Percentiles rank a stretch among this genome's conserved stretches.
These are phyloP conservation scores for Archocentrus centrarchus DNA, from an alignment of 2,113 vertebrate species.

Conservation along the genomic window DNA sequence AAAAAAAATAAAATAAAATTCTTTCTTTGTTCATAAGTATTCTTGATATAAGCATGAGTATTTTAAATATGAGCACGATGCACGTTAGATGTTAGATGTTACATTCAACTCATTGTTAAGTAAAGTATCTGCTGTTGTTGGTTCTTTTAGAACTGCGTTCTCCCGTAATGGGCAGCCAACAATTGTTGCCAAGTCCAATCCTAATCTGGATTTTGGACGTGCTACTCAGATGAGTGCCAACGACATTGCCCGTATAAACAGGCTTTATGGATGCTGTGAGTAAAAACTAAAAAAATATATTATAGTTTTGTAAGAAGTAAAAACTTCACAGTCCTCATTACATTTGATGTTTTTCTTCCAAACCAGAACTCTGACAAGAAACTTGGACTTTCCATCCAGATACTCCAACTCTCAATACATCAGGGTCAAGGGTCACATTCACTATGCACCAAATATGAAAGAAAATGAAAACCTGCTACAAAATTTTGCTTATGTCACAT, in stretches of 20 bases:
- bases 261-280: constrained; percentile 61
- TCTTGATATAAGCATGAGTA: too few relatives aligned
- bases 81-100: too few relatives aligned
- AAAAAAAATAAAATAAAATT: too few relatives aligned
- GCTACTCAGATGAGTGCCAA: constrained; percentile 39
- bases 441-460: too few relatives aligned
- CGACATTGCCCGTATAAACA: constrained; percentile 64
- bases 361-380: not conserved
- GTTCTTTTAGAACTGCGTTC: too few relatives aligned
- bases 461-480: not conserved
- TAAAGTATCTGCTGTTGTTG: too few relatives aligned
- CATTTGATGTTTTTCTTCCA: not conserved
- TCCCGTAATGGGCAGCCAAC: too few relatives aligned
- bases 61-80: not conserved
- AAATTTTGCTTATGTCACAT: not conserved
- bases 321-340: not conserved
- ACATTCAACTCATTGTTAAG: too few relatives aligned
- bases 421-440: too few relatives aligned
- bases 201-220: not conserved
- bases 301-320: not conserved
- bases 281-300: not conserved
- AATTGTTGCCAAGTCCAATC: too few relatives aligned
- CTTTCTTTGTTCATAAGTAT: too few relatives aligned
- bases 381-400: not conserved
- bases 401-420: not conserved